Base-by-base conservation (phyloP, 2,888 invertebrate genomes). In the Epirrhoe tristata region DNA sequence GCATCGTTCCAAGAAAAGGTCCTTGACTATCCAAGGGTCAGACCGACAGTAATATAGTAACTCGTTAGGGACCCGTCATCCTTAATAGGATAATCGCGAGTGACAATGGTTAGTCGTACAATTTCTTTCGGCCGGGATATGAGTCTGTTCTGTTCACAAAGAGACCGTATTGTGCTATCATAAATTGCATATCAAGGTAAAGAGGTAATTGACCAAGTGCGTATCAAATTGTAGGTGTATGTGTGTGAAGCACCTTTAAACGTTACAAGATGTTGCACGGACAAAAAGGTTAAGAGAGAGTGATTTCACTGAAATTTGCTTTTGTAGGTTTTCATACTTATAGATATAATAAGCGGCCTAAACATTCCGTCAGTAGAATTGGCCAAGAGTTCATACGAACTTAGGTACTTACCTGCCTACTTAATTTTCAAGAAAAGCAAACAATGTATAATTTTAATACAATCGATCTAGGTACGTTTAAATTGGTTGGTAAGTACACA, bases 31-130 rank as follows among this genome's bases (percentile, higher is more conserved):
- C 34, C 51, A 62, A 66, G 67, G 66, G 66, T 70, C 68, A 73
- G 53, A 61, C 51, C 52, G 50, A 39, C 43, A 16, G 17, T 14
- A 17, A 6, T 16, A 60, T 55, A 59, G 57, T 63, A 61, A 62
- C 67, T 66, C 54, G 60, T 66, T 61, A 67, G 34, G 58, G 54
- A 59, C 58, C 69, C 61, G 75, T 67, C 73, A 71, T 64, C 64
- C 78, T 72, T 88, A 91, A 91, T 90, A 89, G 91, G 85, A 91
- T 91, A 91, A 91, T 90, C 81, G 81, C 79, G 76, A 71, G 58
- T 34, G 50, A 63, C 58, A 31, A 43, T 46, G 31, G 62, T 46
- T 16, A 66, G 48, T 16, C 56, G 31, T 50, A n/a, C 34, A 43
- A 58, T 58, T 39, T 24, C 36, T 54, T 55, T 58, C 32, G 54